Percentiles rank a stretch among this genome's conserved stretches.
phyloP scores from a whole-genome alignment of 2,113 vertebrate species.

The Percina caprodes region DNA sequence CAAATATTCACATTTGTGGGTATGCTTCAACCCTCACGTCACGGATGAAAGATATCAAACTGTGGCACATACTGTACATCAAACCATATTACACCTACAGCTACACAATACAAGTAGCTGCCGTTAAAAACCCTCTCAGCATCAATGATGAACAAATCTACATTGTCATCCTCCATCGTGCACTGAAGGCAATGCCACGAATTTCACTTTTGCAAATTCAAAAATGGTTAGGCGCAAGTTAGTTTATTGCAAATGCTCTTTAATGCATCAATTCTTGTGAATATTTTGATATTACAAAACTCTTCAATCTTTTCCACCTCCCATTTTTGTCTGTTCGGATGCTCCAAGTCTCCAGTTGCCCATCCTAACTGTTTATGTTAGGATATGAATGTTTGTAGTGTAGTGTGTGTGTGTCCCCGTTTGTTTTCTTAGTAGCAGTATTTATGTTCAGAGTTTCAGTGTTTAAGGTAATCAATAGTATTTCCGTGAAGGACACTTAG shows the following conservation, averaged over 20 bases:
- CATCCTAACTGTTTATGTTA: constrained; percentile 49
- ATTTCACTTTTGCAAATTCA: constrained; percentile 47
- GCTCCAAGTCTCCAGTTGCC: constrained; percentile 11
- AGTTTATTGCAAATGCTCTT: constrained; percentile 56
- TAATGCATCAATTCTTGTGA: constrained; percentile 51
- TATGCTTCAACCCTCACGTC: constrained; percentile 42
- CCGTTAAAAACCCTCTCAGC: constrained; percentile 42
- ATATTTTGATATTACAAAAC: constrained; percentile 47
- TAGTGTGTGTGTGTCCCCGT: too few species aligned
- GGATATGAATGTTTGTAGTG: constrained; percentile 10
- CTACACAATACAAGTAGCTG: constrained; percentile 20
- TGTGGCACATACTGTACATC: constrained; percentile 56
- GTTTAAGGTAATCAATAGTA: constrained; percentile 74
- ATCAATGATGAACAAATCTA: constrained; percentile 71
- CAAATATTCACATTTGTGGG: constrained; percentile 47
- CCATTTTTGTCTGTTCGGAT: constrained; percentile 8
- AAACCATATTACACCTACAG: constrained; percentile 41
- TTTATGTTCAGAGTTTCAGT: constrained; percentile 56
- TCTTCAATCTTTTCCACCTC: constrained; percentile 33
- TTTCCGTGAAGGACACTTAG: constrained; percentile 76
- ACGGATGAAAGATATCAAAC: constrained; percentile 41
- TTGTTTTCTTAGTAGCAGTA: constrained; percentile 39
- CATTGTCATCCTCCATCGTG: constrained; percentile 31
- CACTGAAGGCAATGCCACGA: constrained; percentile 19
- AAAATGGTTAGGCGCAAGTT: constrained; percentile 48